phyloP scores from a whole-genome alignment of 2,797 vertebrate species.

The Hippopotamyrus pictus region DNA sequence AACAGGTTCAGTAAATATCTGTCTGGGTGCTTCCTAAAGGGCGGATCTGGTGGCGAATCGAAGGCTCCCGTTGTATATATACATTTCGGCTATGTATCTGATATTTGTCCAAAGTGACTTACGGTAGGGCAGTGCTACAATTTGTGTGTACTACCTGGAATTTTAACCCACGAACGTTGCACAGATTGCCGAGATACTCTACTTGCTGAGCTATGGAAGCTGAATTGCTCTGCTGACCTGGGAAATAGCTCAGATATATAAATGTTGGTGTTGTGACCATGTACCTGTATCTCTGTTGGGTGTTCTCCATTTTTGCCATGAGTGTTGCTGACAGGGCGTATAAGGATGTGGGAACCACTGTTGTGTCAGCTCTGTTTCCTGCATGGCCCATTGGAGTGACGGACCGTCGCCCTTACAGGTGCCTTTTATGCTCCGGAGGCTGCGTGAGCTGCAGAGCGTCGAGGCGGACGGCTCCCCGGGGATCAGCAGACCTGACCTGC shows the following conservation, averaged over 20 bases:
- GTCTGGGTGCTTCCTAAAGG: background rate
- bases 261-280: background rate
- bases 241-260: background rate
- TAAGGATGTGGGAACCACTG: background rate
- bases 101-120: background rate
- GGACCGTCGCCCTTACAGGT: constrained; percentile 61
- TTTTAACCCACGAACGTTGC: background rate
- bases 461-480: constrained; percentile 77
- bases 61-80: background rate
- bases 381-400: background rate
- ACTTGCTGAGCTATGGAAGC: background rate
- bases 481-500: constrained; percentile 75
- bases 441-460: constrained; percentile 85
- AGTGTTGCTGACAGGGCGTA: background rate
- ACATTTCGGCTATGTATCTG: background rate
- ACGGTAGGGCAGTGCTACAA: background rate
- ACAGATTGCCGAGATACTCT: background rate
- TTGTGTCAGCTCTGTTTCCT: background rate
- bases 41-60: background rate
- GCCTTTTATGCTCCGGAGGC: constrained; percentile 85
- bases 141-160: background rate
- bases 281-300: background rate
- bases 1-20: background rate
- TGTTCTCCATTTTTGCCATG: background rate
- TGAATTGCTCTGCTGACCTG: background rate